Base-by-base conservation (phyloP, 2,113 vertebrate species). In the Pelodiscus sinensis region DNA sequence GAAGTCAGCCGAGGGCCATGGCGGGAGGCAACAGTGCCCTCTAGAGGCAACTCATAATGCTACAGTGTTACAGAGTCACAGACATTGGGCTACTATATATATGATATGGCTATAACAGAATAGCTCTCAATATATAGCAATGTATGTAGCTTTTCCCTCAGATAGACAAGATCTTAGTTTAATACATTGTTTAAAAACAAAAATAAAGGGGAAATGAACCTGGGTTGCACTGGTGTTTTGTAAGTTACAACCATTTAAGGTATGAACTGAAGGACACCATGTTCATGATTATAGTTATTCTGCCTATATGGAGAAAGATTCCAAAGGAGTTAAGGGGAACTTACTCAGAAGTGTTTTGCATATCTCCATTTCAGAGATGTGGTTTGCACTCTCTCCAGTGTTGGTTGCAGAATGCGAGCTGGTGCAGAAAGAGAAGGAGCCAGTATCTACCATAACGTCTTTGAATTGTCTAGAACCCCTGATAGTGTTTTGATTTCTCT, bases 71-170 rank as follows among this genome's bases (percentile, higher is more conserved):
- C 44, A 44, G 44, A 44, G 44, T 44, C 44, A 44, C 44, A 44
- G 44, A 44, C 44, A 44, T 44, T 44, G 44, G 44, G 44, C 44
- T 44, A 44, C 44, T 44, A 44, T 44, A 44, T 44, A 44, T 44
- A 44, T 44, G 44, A 44, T 87, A 57, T 27, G 14, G 50, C n/a
- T 87, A 44, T 62, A 90, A 15, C 83, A 11, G 35, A 8, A 29
- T 62, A 90, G 31, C 58, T 79, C 44, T 35, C 65, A 71, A n/a
- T 71, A 85, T 71, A 31, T n/a, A 92, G 92, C 31, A 82, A 57
- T 31, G 68, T 71, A 71, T 77, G 14, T 77, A 35, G 85, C 27
- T 75, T 79, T 4, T 80, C 27, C 85, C 38, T 9, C 65, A 19
- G 31, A 35, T 24, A 89, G 65, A 83, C 81, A 79, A 87, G 3